phyloP scores from a whole-genome alignment of 2,888 invertebrate species.

The Synergus itoensis region DNA sequence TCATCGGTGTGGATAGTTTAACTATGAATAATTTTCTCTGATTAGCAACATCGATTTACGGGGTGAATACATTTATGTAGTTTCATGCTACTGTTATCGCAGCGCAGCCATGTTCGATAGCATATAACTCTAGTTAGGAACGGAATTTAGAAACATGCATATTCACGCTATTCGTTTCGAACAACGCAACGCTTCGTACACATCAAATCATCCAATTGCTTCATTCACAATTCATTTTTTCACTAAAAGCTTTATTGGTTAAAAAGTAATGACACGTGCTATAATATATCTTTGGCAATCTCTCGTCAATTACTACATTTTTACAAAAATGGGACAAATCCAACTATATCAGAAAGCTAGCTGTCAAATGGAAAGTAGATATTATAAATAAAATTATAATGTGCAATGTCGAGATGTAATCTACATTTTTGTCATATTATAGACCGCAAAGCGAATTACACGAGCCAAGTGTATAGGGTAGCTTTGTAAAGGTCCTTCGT shows the following conservation, averaged over 20 bases:
- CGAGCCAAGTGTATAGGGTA: constrained; percentile 23
- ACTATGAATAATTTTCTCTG: constrained; percentile 40
- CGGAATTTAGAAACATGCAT: constrained; percentile 31
- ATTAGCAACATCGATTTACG: constrained; percentile 40
- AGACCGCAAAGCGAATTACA: constrained; percentile 29
- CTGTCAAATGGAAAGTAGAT: not conserved
- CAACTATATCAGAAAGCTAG: not conserved
- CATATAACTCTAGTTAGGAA: constrained; percentile 31
- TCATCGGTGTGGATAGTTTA: constrained; percentile 29
- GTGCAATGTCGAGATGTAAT: constrained; percentile 29
- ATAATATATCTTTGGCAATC: not conserved
- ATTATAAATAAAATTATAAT: not conserved
- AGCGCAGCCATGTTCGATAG: constrained; percentile 21
- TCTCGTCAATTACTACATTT: not conserved
- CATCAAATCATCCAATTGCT: not conserved
- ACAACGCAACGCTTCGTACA: not conserved
- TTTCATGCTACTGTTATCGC: constrained; percentile 32
- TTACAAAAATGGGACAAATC: too few species aligned
- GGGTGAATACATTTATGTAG: constrained; percentile 33
- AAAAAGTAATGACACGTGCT: not conserved
- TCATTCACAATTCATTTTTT: not conserved
- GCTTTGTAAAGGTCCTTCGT: constrained; percentile 67
- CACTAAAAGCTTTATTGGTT: not conserved
- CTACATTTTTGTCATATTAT: constrained; percentile 18
- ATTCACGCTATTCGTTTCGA: constrained; percentile 23